A percentile compares a stretch with the other conserved stretches of the same genome.
These are phyloP conservation scores for Xanthorhoe designata DNA, from an alignment of 2,888 invertebrate species.

Conservation along the genomic window DNA sequence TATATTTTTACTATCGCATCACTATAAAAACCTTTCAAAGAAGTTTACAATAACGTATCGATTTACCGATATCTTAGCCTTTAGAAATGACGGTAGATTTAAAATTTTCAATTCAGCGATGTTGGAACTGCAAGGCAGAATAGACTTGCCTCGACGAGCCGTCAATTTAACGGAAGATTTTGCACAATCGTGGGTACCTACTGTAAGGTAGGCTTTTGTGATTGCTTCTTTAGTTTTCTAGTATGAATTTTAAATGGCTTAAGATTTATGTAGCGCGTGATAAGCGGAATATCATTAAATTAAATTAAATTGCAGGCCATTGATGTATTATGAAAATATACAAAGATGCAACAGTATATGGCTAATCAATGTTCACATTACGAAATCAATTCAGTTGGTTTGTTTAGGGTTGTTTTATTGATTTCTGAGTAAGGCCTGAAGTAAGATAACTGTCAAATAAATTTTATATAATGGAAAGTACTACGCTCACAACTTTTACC, in stretches of 20 bases:
- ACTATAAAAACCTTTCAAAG: constrained; percentile 20
- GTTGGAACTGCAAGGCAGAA: constrained; percentile 57
- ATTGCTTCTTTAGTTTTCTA: constrained; percentile 36
- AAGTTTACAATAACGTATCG: constrained; percentile 39
- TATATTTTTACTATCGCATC: constrained; percentile 18
- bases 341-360: too few relatives aligned
- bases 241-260: constrained; percentile 35
- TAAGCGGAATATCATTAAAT: too few relatives aligned
- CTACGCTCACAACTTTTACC: too few relatives aligned
- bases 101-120: constrained; percentile 67
- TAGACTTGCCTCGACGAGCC: constrained; percentile 62
- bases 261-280: constrained; percentile 20
- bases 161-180: constrained; percentile 83
- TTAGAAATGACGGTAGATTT: constrained; percentile 52
- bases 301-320: too few relatives aligned
- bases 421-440: too few relatives aligned
- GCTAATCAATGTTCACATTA: too few relatives aligned
- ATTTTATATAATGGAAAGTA: too few relatives aligned
- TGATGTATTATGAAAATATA: too few relatives aligned
- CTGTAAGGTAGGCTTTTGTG: constrained; percentile 35
- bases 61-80: constrained; percentile 40
- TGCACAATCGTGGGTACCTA: constrained; percentile 57
- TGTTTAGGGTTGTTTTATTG: too few relatives aligned
- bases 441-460: too few relatives aligned
- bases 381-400: too few relatives aligned